phyloP scores from a whole-genome alignment of 64 coral and sea anemone genomes.

The Actinia tenebrosa region DNA sequence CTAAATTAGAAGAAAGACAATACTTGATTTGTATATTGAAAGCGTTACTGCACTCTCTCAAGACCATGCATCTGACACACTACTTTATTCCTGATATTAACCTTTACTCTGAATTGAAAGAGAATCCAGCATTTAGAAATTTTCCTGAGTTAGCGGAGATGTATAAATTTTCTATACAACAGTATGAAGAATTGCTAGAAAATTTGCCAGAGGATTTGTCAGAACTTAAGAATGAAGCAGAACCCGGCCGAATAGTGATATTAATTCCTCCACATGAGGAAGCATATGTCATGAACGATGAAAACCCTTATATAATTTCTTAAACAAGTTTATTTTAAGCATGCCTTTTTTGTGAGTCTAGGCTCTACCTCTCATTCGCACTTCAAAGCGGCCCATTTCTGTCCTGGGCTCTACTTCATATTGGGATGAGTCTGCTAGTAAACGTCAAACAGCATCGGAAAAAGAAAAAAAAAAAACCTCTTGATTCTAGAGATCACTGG shows the following conservation, averaged over 20 bases:
- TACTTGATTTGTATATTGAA: neutral
- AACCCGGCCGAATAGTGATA: neutral
- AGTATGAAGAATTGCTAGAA: neutral
- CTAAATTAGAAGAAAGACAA: neutral
- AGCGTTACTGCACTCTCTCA: neutral
- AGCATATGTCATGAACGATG: no score
- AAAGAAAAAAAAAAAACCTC: no score
- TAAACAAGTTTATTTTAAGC: no score
- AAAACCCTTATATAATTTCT: no score
- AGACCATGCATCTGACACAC: neutral
- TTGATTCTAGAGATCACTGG: no score
- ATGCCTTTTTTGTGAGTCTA: no score
- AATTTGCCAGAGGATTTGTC: neutral
- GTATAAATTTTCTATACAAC: neutral
- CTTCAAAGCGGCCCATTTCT: no score
- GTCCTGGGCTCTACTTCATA: no score
- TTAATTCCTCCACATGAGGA: no score
- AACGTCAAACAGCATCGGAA: no score
- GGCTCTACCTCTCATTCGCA: no score
- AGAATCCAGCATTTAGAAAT: neutral
- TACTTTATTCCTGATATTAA: conserved; percentile 1
- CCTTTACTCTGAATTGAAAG: neutral
- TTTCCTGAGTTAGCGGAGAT: neutral
- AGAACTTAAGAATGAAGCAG: neutral
- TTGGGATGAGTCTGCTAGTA: no score